phyloP scores from a whole-genome alignment of 2,888 invertebrate species.

The Pseudoips prasinana region DNA sequence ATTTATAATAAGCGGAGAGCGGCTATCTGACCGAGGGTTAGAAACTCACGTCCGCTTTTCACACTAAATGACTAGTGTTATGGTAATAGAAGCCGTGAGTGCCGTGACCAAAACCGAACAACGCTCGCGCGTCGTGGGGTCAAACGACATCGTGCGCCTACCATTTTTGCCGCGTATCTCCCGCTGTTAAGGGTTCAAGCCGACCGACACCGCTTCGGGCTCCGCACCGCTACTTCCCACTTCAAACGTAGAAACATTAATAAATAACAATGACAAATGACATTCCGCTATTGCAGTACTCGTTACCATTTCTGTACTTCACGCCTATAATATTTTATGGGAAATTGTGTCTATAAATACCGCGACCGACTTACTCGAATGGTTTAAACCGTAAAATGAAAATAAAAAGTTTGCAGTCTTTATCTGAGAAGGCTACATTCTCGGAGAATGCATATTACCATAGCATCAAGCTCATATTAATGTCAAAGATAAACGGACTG shows the following conservation, averaged over 20 bases:
- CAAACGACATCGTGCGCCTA: slow-evolving; percentile 59
- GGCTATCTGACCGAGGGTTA: slow-evolving; percentile 25
- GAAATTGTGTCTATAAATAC: slow-evolving; percentile 41
- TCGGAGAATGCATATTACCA: slow-evolving; percentile 30
- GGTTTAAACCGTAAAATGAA: slow-evolving; percentile 1
- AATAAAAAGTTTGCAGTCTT: slow-evolving; percentile 8
- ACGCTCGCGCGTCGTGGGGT: slow-evolving; percentile 9
- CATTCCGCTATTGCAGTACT: slow-evolving; percentile 42
- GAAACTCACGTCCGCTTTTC: slow-evolving; percentile 46
- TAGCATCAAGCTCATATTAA: slow-evolving; percentile 44
- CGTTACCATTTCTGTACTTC: slow-evolving; percentile 43
- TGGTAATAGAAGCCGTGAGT: too few species aligned
- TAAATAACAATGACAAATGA: slow-evolving; percentile 68
- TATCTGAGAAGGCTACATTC: slow-evolving; percentile 15
- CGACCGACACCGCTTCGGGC: slow-evolving; percentile 37
- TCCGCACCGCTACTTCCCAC: slow-evolving; percentile 38
- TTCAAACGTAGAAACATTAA: slow-evolving; percentile 47
- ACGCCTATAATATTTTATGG: slow-evolving; percentile 53
- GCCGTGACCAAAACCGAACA: slow-evolving; percentile 61
- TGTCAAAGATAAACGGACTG: slow-evolving; percentile 47
- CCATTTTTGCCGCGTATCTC: slow-evolving; percentile 61
- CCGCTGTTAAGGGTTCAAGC: slow-evolving; percentile 47
- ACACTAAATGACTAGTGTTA: slow-evolving; percentile 49
- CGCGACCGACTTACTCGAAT: slow-evolving; percentile 19
- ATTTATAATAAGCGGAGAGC: slow-evolving; percentile 52